Evolutionary conservation across 2,797 vertebrate genomes (phyloP).

Genomic region (Nannoperca australis): DNA sequence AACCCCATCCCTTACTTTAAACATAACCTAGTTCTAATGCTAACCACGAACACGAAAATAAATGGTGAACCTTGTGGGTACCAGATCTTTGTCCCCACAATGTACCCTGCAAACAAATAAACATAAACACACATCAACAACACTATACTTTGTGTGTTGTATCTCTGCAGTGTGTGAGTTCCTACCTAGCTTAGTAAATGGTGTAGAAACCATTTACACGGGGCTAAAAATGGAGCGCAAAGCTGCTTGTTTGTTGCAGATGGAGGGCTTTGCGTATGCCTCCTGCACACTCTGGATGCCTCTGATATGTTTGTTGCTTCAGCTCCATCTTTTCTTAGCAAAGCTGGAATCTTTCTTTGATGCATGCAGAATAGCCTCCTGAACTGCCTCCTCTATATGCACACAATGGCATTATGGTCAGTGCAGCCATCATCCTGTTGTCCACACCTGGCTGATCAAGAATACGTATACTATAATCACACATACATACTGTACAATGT

Average conservation of each 20-base stretch:
- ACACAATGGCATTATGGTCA: slow-evolving; percentile 67
- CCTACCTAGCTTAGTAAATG: slow-evolving; percentile 40
- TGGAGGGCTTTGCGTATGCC: slow-evolving; percentile 50
- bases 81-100: background rate
- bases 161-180: slow-evolving; percentile 37
- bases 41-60: background rate
- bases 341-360: slow-evolving; percentile 56
- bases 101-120: slow-evolving; percentile 5
- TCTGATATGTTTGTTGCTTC: slow-evolving; percentile 80
- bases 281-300: slow-evolving; percentile 68
- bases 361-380: slow-evolving; percentile 44
- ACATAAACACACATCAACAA: slow-evolving; percentile 26
- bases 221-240: slow-evolving; percentile 74
- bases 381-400: slow-evolving; percentile 38
- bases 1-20: background rate
- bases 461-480: slow-evolving; percentile 11
- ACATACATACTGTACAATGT: slow-evolving; percentile 10
- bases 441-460: slow-evolving; percentile 66
- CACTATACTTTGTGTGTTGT: slow-evolving; percentile 21
- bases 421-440: slow-evolving; percentile 69
- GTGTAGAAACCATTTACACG: slow-evolving; percentile 48
- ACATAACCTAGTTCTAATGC: background rate
- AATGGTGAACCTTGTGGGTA: background rate
- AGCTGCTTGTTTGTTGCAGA: slow-evolving; percentile 71
- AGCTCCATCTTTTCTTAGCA: slow-evolving; percentile 66